These are phyloP conservation scores for Drosophila burlai DNA, from an alignment of 1,140 invertebrate genomes.

Conservation along the genomic window DNA sequence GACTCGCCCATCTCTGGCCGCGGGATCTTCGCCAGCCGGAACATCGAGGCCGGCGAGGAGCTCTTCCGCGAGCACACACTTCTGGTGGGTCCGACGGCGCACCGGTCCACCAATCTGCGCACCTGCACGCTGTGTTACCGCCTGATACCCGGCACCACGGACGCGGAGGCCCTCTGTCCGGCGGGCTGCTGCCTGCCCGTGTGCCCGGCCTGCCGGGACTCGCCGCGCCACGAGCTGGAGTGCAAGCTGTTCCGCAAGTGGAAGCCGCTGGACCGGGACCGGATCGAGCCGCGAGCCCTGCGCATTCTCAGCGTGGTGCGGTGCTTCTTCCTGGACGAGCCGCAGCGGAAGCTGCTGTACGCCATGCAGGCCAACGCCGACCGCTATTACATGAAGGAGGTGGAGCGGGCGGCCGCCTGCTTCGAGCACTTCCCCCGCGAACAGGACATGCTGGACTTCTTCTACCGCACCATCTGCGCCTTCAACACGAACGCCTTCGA, in stretches of 20 bases:
- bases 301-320: slow-evolving; percentile 88
- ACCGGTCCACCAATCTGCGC: slow-evolving; percentile 61
- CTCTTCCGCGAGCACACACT: slow-evolving; percentile 89
- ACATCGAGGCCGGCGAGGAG: slow-evolving; percentile 88
- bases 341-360: slow-evolving; percentile 86
- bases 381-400: slow-evolving; percentile 87
- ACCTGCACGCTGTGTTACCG: slow-evolving; percentile 75
- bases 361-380: slow-evolving; percentile 87
- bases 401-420: slow-evolving; percentile 87
- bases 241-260: slow-evolving; percentile 87
- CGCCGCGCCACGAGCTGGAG: slow-evolving; percentile 86
- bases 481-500: slow-evolving; percentile 92
- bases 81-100: slow-evolving; percentile 87
- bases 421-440: slow-evolving; percentile 87
- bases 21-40: slow-evolving; percentile 88
- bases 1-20: slow-evolving; percentile 88
- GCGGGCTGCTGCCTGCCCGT: slow-evolving; percentile 84
- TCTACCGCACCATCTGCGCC: slow-evolving; percentile 86
- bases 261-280: slow-evolving; percentile 85
- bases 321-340: slow-evolving; percentile 86
- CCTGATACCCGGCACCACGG: slow-evolving; percentile 39
- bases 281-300: slow-evolving; percentile 86
- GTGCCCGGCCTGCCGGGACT: slow-evolving; percentile 87
- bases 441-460: slow-evolving; percentile 87
- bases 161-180: slow-evolving; percentile 83